phyloP scores from a whole-genome alignment of 2,888 invertebrate species.

The Teinopalpus imperialis region DNA sequence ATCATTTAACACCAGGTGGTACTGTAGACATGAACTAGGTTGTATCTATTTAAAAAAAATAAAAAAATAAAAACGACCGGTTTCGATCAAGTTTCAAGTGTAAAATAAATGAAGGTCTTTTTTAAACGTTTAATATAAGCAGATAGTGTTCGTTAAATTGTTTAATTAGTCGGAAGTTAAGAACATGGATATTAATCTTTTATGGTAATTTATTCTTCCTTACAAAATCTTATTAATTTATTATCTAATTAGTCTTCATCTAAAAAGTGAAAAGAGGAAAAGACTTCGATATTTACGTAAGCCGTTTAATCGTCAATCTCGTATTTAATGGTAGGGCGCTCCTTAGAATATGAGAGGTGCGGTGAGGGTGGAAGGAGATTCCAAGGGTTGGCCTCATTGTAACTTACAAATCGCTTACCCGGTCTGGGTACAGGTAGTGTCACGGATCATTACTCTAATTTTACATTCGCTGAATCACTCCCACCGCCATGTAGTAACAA shows the following conservation, averaged over 20 bases:
- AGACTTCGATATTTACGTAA: conserved; percentile 59
- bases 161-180: no score
- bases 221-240: conserved; percentile 45
- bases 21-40: no score
- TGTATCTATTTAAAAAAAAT: no score
- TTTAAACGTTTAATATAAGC: no score
- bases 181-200: conserved; percentile 13
- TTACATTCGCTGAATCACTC: conserved; percentile 66
- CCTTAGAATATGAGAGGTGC: conserved; percentile 42
- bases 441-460: conserved; percentile 66
- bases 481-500: conserved; percentile 57
- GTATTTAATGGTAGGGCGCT: conserved; percentile 58
- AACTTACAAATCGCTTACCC: conserved; percentile 58
- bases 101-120: no score
- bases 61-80: no score
- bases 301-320: conserved; percentile 64
- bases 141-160: no score
- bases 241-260: conserved; percentile 53
- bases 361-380: conserved; percentile 34
- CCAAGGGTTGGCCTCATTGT: conserved; percentile 49
- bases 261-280: conserved; percentile 45
- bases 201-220: conserved; percentile 21
- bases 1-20: no score
- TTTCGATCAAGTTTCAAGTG: no score
- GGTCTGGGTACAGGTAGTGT: conserved; percentile 63